Evolutionary conservation across 1,140 invertebrate species (phyloP), one percentile per base, ranked within the genome.

Genomic region (Carcinoscorpius rotundicauda): DNA sequence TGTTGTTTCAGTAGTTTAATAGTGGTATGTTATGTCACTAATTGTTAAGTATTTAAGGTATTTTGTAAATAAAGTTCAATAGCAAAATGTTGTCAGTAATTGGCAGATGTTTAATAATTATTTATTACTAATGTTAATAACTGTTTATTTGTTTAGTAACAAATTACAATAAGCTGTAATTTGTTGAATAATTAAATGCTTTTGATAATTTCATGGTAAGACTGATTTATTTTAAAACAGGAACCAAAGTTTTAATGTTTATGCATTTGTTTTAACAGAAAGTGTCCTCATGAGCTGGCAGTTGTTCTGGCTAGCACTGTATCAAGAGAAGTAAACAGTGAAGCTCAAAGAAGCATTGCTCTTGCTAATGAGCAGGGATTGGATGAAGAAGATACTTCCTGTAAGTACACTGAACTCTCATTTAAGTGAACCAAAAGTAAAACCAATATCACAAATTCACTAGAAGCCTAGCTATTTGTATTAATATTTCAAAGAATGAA

Each of bases 241-340:
- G 4, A 52, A 6, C 29, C 50, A 49, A 52, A 4, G n/a, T 61
- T 6, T 52, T 6, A 49, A 52, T 51, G 8, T 61, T 52, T 10
- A 49, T 8, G 49, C 49, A n/a, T 49, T 4, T 51, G 4, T 61
- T 59, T 51, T 71, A 71, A 55, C 68, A 76, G 75, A 49, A 71
- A 72, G 8, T 76, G 74, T 67, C 75, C 75, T 2, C 64, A 66
- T 56, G 64, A 66, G 5, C 63, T 76, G 58, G 65, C 72, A n/a
- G 62, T 70, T 6, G 65, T 69, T 4, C 64, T 76, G 49, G 69
- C 73, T 4, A 67, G 71, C 62, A 66, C 67, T 50, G 66, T 71
- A 4, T 71, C 68, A n/a, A 55, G 68, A 9, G 61, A 71, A 49
- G 56, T 68, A 10, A 60, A 52, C 51, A 10, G 9, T 49, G 11